Base-by-base conservation (phyloP, 30 jellyfish, hydroid and myxozoan species). In the Cassiopea andromeda region DNA sequence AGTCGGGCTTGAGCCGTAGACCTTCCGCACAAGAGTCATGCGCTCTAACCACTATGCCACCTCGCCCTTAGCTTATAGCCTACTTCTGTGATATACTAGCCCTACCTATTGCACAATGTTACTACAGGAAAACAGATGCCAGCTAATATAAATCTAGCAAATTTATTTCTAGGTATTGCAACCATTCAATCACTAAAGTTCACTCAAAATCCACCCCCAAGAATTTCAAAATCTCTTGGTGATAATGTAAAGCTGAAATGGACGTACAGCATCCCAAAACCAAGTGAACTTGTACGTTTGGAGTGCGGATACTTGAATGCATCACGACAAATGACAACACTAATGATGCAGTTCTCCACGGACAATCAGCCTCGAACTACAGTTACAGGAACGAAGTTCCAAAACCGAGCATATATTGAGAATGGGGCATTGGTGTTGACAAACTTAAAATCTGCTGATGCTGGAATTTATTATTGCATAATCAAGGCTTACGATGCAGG, bases 221-320 rank as follows among this genome's bases (percentile, higher is more conserved):
- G 92, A 72, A 54, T 85, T 14, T 2, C 87, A 14, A 85, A 85
- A 46, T 67, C 92, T 16, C 44, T 73, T 7, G 92, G 92, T 9
- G 81, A 75, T 12, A 85, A 61, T 10, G 87, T 85, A 8, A 68
- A 18, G 19, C 80, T 85, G 46, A 19, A 38, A 1, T 85, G 92
- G 92, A 85, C 49, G 67, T 73, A 70, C 77, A 43, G 80, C 44
- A 85, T 85, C 46, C 12, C 74, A 49, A 72, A 72, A 18, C 92
- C 92, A 59, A 85, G 92, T 54, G 92, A 85, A 66, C 64, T 85
- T 46, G 92, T 85, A 44, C 85, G 92, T 13, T 83, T 85, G 6
- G 87, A 85, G 50, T 85, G 92, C 78, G 92, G 92, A 45, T 85
- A 85, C 72, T 49, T 85, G 87, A 85, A 85, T 60, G 15, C 49